A percentile compares a stretch with the other conserved stretches of the same genome.
These are phyloP conservation scores for Theocolax elegans DNA, from an alignment of 1,140 invertebrate species.

Conservation along the genomic window DNA sequence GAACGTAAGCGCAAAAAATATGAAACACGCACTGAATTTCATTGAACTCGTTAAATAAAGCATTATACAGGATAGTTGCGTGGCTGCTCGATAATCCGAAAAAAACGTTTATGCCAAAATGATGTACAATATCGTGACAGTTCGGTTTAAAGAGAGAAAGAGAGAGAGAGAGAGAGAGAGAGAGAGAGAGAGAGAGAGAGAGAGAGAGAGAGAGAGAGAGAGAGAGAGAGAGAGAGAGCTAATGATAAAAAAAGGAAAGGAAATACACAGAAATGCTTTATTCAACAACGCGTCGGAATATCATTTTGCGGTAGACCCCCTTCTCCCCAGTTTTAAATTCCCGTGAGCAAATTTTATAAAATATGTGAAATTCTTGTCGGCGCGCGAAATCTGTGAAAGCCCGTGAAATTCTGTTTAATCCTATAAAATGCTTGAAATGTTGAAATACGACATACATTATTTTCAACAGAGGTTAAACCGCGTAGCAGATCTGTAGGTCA, in stretches of 20 bases:
- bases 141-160: no score
- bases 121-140: no score
- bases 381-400: not conserved
- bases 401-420: conserved; percentile 23
- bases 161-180: no score
- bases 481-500: not conserved
- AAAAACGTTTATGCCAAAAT: no score
- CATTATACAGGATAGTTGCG: no score
- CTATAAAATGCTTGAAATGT: conserved; percentile 18
- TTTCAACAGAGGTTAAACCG: conserved; percentile 6
- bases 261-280: conserved; percentile 1
- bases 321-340: not conserved
- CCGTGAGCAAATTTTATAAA: conserved; percentile 2
- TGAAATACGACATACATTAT: conserved; percentile 16
- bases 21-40: no score
- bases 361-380: conserved; percentile 11
- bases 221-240: no score
- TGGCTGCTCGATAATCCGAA: no score
- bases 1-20: no score
- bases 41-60: no score
- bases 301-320: not conserved
- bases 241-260: no score
- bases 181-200: no score
- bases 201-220: not conserved
- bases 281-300: not conserved